phyloP scores from a whole-genome alignment of 1,140 invertebrate species.

The Yoshiicerus persimilis region DNA sequence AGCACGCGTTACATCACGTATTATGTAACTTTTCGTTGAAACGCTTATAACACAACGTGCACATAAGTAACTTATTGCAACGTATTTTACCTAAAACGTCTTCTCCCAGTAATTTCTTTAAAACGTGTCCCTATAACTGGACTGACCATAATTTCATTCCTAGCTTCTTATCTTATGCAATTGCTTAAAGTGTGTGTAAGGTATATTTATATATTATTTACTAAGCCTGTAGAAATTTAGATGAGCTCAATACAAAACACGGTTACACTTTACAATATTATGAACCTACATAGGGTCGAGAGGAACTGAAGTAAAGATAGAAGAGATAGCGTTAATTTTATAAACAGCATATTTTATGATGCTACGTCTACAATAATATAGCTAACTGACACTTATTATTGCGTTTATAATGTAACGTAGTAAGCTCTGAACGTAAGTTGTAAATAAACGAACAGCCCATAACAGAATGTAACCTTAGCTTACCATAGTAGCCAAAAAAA shows the following conservation, averaged over 20 bases:
- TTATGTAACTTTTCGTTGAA: too few species aligned
- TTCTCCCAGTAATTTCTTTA: background rate
- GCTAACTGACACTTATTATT: background rate
- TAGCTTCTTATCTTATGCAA: background rate
- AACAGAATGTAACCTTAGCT: background rate
- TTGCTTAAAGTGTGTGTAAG: background rate
- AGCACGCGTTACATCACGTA: too few species aligned
- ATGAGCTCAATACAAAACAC: background rate
- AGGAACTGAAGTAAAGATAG: background rate
- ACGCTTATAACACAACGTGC: too few species aligned
- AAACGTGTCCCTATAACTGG: too few species aligned
- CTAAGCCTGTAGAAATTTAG: too few species aligned
- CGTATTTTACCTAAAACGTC: background rate
- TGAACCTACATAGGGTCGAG: background rate
- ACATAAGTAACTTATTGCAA: background rate
- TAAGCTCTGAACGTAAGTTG: background rate
- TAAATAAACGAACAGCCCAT: background rate
- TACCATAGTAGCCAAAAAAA: background rate
- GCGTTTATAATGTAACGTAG: background rate
- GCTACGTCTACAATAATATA: background rate
- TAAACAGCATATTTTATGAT: background rate
- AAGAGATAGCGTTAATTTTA: background rate
- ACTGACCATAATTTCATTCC: background rate
- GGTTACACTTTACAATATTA: too few species aligned
- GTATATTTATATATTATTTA: background rate